A percentile compares a stretch with the other conserved stretches of the same genome.
Conservation (phyloP, 2,888 invertebrate genomes). For the Lithosia quadra region DNA sequence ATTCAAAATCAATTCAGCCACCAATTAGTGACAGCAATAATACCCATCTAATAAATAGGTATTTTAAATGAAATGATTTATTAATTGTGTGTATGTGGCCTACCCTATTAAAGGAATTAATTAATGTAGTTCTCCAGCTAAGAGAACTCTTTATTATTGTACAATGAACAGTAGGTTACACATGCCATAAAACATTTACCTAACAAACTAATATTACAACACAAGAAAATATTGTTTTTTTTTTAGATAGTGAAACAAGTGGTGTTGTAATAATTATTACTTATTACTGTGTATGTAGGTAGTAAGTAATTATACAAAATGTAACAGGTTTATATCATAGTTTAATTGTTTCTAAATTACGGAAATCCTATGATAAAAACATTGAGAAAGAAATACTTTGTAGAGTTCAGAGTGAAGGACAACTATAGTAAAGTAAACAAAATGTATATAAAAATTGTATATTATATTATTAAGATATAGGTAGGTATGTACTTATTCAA, state of each 20-base stretch:
- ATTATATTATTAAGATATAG: neutral
- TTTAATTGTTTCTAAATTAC: neutral
- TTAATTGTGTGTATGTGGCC: neutral
- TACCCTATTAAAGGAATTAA: neutral
- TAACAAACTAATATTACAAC: neutral
- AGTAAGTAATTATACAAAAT: conserved; percentile 2
- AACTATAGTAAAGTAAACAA: neutral
- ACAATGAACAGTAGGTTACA: neutral
- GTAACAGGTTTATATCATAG: neutral
- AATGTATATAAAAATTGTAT: too few species aligned
- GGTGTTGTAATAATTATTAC: conserved; percentile 1
- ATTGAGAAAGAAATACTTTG: neutral
- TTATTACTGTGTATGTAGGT: neutral
- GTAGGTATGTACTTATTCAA: too few species aligned
- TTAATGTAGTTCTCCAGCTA: neutral
- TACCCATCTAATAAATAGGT: too few species aligned
- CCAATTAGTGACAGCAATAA: too few species aligned
- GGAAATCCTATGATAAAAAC: neutral
- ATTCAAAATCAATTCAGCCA: too few species aligned
- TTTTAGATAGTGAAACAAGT: neutral
- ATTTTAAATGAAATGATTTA: neutral
- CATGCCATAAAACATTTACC: neutral
- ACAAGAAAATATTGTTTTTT: neutral
- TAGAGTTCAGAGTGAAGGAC: neutral
- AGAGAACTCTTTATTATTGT: neutral